A percentile compares a stretch with the other conserved stretches of the same genome.
phyloP scores from a whole-genome alignment of 2,797 vertebrate genomes.

The Aphelocoma californica region DNA sequence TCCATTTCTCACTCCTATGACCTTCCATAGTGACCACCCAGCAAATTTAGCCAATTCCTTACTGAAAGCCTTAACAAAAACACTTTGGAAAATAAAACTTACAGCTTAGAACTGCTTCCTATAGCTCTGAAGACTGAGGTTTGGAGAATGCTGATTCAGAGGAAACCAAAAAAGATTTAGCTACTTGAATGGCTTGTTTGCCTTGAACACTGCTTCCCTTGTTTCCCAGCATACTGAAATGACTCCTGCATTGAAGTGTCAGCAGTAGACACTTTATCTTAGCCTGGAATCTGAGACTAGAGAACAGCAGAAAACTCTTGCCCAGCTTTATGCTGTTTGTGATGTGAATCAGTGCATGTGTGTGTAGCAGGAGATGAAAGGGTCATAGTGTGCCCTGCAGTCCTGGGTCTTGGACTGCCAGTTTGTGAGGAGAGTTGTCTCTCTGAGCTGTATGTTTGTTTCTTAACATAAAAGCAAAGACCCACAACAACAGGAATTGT shows the following conservation, averaged over 20 bases:
- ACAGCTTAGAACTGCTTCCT: background rate
- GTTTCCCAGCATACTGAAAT: background rate
- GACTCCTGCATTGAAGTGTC: background rate
- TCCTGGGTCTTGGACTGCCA: background rate
- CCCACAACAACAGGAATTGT: background rate
- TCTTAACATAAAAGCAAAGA: background rate
- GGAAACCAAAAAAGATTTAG: background rate
- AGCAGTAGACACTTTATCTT: background rate
- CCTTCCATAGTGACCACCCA: background rate
- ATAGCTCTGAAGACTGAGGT: background rate
- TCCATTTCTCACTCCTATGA: too few species aligned
- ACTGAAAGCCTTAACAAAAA: background rate
- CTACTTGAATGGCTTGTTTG: background rate
- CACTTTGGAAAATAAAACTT: background rate
- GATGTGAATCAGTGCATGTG: background rate
- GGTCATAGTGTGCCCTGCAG: background rate
- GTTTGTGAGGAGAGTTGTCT: background rate
- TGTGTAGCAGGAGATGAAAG: background rate
- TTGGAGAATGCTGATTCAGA: background rate
- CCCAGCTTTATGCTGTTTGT: background rate
- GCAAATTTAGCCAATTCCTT: background rate
- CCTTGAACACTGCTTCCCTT: conserved; percentile 4
- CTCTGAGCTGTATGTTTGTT: background rate
- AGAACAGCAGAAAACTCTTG: background rate
- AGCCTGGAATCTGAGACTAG: background rate